Percentiles rank a stretch among this genome's conserved stretches.
These are phyloP conservation scores for Tetragonula carbonaria DNA, from an alignment of 2,888 invertebrate species.

Conservation along the genomic window DNA sequence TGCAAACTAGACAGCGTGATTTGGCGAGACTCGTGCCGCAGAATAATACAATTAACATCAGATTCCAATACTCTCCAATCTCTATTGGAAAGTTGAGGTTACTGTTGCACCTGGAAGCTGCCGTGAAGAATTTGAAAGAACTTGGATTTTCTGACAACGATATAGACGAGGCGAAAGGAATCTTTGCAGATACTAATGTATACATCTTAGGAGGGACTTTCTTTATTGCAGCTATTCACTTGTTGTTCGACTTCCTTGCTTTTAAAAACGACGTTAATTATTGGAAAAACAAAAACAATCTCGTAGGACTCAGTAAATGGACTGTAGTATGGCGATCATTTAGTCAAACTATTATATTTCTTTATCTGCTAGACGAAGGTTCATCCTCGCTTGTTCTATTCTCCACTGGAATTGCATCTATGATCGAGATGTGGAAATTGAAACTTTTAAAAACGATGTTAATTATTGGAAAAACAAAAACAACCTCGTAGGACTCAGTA, in stretches of 20 bases:
- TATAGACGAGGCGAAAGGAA: slow-evolving; percentile 97
- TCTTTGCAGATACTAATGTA: slow-evolving; percentile 98
- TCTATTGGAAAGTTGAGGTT: slow-evolving; percentile 92
- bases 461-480: too few relatives aligned
- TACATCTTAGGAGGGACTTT: slow-evolving; percentile 96
- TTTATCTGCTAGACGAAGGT: slow-evolving; percentile 96
- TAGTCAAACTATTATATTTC: slow-evolving; percentile 95
- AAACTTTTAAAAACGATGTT: too few relatives aligned
- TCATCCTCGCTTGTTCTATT: slow-evolving; percentile 95
- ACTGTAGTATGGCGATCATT: slow-evolving; percentile 97
- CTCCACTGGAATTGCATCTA: slow-evolving; percentile 93
- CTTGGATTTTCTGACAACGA: slow-evolving; percentile 97
- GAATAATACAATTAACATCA: slow-evolving; percentile 87
- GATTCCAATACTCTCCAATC: slow-evolving; percentile 90
- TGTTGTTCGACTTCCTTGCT: slow-evolving; percentile 97
- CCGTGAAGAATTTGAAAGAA: slow-evolving; percentile 89
- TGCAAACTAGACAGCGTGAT: slow-evolving; percentile 92
- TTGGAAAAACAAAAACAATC: slow-evolving; percentile 94
- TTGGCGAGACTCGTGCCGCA: slow-evolving; percentile 88
- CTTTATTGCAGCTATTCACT: slow-evolving; percentile 95
- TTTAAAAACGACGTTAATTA: slow-evolving; percentile 99
- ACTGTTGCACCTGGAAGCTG: slow-evolving; percentile 90
- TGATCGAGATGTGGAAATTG: too few relatives aligned
- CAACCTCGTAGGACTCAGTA: too few relatives aligned
- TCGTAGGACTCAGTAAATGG: slow-evolving; percentile 95